These are phyloP conservation scores for Falco punctatus DNA, from an alignment of 2,113 vertebrate genomes.

Conservation along the genomic window DNA sequence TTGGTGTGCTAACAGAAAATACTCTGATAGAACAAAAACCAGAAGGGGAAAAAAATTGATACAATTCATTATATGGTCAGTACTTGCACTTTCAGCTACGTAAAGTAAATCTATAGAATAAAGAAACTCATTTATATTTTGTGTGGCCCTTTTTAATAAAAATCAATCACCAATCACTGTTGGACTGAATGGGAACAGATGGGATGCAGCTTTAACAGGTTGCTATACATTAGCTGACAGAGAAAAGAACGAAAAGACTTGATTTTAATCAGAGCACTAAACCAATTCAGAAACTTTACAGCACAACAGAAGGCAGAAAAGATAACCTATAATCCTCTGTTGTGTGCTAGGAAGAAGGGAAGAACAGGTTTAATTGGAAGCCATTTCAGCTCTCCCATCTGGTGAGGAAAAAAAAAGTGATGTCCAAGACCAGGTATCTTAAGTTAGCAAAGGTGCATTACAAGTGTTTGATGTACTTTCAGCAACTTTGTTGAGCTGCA, in stretches of 20 bases:
- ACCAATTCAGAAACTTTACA: constrained; percentile 31
- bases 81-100: background rate
- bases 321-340: background rate
- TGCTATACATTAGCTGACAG: constrained; percentile 8
- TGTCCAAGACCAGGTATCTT: background rate
- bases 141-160: constrained; percentile 24
- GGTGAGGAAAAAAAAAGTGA: background rate
- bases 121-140: constrained; percentile 27
- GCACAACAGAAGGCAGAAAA: constrained; percentile 39
- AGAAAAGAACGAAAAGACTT: constrained; percentile 49
- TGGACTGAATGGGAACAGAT: constrained; percentile 39
- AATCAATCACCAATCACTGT: constrained; percentile 6
- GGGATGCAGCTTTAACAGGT: background rate
- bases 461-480: background rate
- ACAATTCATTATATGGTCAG: background rate
- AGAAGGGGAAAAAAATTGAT: background rate
- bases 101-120: background rate
- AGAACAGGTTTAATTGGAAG: background rate
- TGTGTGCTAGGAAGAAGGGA: background rate
- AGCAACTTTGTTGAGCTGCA: background rate
- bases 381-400: background rate
- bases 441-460: background rate
- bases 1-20: background rate
- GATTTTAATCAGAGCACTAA: constrained; percentile 47
- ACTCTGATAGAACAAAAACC: background rate